Conservation (phyloP, 2,888 invertebrate genomes). For the Corythucha ciliata region DNA sequence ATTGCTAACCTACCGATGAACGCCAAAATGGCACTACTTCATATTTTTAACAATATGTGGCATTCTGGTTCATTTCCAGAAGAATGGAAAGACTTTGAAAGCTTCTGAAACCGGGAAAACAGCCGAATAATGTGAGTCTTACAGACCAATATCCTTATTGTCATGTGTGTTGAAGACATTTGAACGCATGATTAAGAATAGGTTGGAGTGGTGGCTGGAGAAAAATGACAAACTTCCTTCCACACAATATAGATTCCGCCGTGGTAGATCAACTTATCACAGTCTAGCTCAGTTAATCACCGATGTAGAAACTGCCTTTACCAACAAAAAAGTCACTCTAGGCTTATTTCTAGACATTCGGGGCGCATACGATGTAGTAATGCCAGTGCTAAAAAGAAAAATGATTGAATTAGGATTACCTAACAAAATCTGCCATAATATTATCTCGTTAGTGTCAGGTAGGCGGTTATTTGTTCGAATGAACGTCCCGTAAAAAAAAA, state of each 20-base stretch:
- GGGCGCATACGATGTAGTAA: not conserved
- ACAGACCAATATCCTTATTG: not conserved
- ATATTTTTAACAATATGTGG: not conserved
- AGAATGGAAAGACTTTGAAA: not conserved
- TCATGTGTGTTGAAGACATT: not conserved
- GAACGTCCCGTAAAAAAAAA: too few relatives aligned
- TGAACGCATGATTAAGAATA: not conserved
- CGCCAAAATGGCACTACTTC: not conserved
- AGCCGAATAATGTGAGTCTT: not conserved
- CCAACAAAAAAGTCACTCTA: not conserved
- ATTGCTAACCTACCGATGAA: not conserved
- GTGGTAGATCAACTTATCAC: not conserved
- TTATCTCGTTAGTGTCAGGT: too few relatives aligned
- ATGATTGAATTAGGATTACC: too few relatives aligned
- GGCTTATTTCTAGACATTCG: not conserved
- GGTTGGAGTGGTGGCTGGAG: constrained; percentile 6
- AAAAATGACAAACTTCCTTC: not conserved
- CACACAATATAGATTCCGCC: not conserved
- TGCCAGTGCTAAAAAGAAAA: too few relatives aligned
- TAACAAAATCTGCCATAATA: too few relatives aligned
- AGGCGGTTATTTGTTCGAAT: too few relatives aligned
- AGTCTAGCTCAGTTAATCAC: not conserved
- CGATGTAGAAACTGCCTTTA: not conserved
- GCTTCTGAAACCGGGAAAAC: not conserved
- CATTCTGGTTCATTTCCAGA: not conserved